Evolutionary conservation across 2,888 invertebrate species (phyloP).

Genomic region (Spisula solida): DNA sequence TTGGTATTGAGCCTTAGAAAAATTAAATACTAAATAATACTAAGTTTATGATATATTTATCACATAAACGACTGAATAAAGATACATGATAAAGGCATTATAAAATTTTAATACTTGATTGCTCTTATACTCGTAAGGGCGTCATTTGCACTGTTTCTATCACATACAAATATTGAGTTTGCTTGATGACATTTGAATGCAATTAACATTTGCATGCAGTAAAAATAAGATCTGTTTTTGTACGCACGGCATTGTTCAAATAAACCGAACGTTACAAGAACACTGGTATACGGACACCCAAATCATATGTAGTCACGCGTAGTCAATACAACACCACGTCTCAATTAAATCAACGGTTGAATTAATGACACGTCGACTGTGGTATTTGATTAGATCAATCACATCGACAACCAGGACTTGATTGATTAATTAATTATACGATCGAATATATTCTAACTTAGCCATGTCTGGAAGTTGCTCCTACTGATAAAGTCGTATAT

Average conservation of each 20-base stretch:
- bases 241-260: neutral
- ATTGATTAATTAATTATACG: neutral
- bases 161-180: too few relatives aligned
- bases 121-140: too few relatives aligned
- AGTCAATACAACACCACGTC: neutral
- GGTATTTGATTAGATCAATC: neutral
- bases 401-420: neutral
- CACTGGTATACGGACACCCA: neutral
- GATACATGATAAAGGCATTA: too few relatives aligned
- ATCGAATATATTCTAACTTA: neutral
- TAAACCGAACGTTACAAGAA: neutral
- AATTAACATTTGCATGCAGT: too few relatives aligned
- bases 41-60: too few relatives aligned
- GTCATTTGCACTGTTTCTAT: too few relatives aligned
- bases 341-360: neutral
- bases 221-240: too few relatives aligned
- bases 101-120: too few relatives aligned
- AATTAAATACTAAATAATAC: too few relatives aligned
- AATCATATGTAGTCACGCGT: neutral
- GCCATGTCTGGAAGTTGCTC: neutral
- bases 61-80: too few relatives aligned
- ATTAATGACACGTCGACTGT: neutral
- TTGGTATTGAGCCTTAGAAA: too few relatives aligned
- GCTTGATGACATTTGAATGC: too few relatives aligned
- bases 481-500: neutral